Conservation (phyloP, 2,797 vertebrate species). For the Atherinosoma microstoma region DNA sequence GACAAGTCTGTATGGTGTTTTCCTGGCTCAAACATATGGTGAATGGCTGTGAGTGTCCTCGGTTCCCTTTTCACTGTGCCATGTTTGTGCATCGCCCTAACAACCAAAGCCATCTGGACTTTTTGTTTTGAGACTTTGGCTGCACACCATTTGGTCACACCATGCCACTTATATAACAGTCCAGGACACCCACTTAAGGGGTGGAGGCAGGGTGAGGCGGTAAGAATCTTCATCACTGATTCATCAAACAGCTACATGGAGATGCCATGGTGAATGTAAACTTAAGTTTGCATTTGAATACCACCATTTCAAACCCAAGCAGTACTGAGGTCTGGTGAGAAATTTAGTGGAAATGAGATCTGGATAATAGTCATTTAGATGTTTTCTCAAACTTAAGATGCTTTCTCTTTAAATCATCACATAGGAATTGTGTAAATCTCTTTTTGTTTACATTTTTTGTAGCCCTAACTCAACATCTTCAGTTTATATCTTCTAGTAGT, state of each 20-base stretch:
- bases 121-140: slow-evolving; percentile 25
- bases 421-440: too few relatives aligned
- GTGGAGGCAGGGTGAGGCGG: neutral
- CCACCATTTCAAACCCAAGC: neutral
- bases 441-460: too few relatives aligned
- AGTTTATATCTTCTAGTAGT: too few relatives aligned
- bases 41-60: slow-evolving; percentile 11
- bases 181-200: neutral
- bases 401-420: too few relatives aligned
- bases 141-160: slow-evolving; percentile 9
- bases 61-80: slow-evolving; percentile 13
- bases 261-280: neutral
- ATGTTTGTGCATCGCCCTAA: slow-evolving; percentile 31
- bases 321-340: neutral
- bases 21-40: slow-evolving; percentile 2
- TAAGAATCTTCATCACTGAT: neutral
- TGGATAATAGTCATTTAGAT: too few relatives aligned
- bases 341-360: neutral
- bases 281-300: neutral
- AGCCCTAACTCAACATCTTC: too few relatives aligned
- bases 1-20: slow-evolving; percentile 1
- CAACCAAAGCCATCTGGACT: slow-evolving; percentile 22
- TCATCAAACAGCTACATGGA: neutral
- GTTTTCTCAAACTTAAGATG: too few relatives aligned
- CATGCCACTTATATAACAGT: slow-evolving; percentile 11